Percentiles rank a stretch among this genome's conserved stretches.
phyloP scores from a whole-genome alignment of 2,888 invertebrate genomes.

The Andrena fulva region DNA sequence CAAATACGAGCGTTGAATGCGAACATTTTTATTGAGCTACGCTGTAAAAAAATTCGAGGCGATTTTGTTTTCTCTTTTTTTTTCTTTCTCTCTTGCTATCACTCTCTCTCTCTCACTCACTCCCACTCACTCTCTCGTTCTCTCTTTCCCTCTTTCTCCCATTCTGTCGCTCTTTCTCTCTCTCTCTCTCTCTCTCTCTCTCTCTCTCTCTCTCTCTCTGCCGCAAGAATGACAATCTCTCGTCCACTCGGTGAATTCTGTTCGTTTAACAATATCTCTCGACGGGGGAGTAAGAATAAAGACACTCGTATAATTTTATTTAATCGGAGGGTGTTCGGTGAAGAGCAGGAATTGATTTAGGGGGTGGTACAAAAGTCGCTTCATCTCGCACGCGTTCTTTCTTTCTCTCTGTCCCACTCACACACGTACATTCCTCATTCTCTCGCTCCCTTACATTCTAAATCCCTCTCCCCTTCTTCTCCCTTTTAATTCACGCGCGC shows the following conservation, averaged over 20 bases:
- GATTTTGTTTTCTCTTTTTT: constrained; percentile 29
- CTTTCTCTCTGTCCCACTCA: not conserved
- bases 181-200: not conserved
- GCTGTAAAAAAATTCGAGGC: constrained; percentile 55
- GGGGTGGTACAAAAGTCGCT: constrained; percentile 60
- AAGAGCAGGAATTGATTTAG: constrained; percentile 60
- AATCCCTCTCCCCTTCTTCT: not conserved
- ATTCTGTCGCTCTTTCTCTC: constrained; percentile 8
- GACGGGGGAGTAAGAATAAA: constrained; percentile 25
- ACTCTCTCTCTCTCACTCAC: constrained; percentile 5
- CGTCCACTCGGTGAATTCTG: not conserved
- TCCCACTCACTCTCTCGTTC: not conserved
- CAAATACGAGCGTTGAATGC: constrained; percentile 23
- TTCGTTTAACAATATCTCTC: constrained; percentile 4
- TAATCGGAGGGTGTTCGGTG: constrained; percentile 49
- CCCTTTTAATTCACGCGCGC: not conserved
- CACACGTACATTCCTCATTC: constrained; percentile 21
- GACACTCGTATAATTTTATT: constrained; percentile 45
- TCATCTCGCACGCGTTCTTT: constrained; percentile 1
- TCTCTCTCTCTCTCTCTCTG: constrained; percentile 8
- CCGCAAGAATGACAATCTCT: too few species aligned
- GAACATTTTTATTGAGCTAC: constrained; percentile 55
- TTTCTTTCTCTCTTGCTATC: not conserved
- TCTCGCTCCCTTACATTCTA: constrained; percentile 16
- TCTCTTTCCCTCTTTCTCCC: not conserved